Evolutionary conservation across 64 coral and sea anemone genomes (phyloP).

Genomic region (Pocillopora damicornis): DNA sequence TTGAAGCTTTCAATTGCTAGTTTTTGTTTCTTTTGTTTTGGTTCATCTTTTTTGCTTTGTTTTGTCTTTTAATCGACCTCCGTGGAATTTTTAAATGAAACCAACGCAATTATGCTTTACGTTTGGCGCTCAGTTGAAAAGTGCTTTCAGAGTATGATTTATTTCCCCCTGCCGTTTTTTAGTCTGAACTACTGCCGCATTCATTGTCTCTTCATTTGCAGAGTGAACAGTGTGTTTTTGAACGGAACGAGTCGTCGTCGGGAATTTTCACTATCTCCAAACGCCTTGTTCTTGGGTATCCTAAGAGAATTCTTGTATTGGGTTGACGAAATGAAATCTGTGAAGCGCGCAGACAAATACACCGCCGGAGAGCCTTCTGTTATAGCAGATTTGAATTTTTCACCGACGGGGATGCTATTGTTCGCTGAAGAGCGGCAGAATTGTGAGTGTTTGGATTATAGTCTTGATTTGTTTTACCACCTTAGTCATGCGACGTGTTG

Average conservation of each 20-base stretch:
- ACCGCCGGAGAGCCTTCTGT: slow-evolving; percentile 42
- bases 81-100: too few species aligned
- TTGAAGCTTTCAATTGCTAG: too few species aligned
- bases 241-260: slow-evolving; percentile 70
- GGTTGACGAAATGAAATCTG: slow-evolving; percentile 25
- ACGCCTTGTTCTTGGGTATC: slow-evolving; percentile 30
- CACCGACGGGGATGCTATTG: slow-evolving; percentile 60
- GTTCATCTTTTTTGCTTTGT: too few species aligned
- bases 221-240: slow-evolving; percentile 56
- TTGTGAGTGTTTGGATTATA: slow-evolving; percentile 30
- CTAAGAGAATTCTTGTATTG: slow-evolving; percentile 70
- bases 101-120: too few species aligned
- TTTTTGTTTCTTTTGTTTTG: too few species aligned
- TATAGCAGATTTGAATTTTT: slow-evolving; percentile 21
- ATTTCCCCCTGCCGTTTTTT: too few species aligned
- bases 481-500: not conserved
- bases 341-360: slow-evolving; percentile 57
- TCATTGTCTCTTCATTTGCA: slow-evolving; percentile 9
- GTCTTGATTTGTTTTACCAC: not conserved
- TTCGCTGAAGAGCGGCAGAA: slow-evolving; percentile 70
- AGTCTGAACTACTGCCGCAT: not conserved
- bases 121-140: too few species aligned
- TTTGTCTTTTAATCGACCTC: too few species aligned
- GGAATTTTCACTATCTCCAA: slow-evolving; percentile 3
- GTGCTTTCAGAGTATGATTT: too few species aligned